Percentiles rank a stretch among this genome's conserved stretches.
Evolutionary conservation across 2,113 vertebrate species (phyloP).

Genomic region (Cryptomyrus ogoouensis): DNA sequence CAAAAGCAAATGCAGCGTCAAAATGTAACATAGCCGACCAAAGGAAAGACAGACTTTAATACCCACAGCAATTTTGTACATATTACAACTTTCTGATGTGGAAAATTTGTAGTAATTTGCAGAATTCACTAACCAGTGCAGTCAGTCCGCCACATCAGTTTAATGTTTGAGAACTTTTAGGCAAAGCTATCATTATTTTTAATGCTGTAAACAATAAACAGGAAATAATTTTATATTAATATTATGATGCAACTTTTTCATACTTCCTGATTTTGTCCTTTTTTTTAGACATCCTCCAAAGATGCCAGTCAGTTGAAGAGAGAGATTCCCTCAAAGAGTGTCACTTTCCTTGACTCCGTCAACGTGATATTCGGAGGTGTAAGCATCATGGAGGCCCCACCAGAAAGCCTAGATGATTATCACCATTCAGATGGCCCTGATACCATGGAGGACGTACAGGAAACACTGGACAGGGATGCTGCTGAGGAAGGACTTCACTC

Average conservation of each 20-base stretch:
- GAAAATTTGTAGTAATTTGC: background rate
- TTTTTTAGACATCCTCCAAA: slow-evolving; percentile 72
- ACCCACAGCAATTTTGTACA: background rate
- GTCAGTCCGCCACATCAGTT: background rate
- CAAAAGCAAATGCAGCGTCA: background rate
- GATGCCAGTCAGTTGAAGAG: slow-evolving; percentile 73
- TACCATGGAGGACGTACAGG: slow-evolving; percentile 64
- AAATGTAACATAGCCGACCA: background rate
- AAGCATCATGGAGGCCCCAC: slow-evolving; percentile 77
- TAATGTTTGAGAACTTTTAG: background rate
- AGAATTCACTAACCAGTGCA: background rate
- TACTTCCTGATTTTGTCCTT: background rate
- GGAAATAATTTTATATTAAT: background rate
- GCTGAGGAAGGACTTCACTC: slow-evolving; percentile 87
- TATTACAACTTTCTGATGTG: background rate
- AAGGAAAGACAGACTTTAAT: background rate
- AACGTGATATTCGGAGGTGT: slow-evolving; percentile 61
- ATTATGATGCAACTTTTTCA: background rate
- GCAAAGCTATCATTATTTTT: background rate
- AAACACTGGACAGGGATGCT: slow-evolving; percentile 77
- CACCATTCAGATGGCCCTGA: slow-evolving; percentile 59
- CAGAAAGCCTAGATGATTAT: slow-evolving; percentile 60
- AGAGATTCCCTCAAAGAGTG: slow-evolving; percentile 67
- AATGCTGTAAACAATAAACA: background rate
- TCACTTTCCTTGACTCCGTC: slow-evolving; percentile 72